Evolutionary conservation across 2,113 vertebrate species (phyloP).

Genomic region (Hippoglossus stenolepis): DNA sequence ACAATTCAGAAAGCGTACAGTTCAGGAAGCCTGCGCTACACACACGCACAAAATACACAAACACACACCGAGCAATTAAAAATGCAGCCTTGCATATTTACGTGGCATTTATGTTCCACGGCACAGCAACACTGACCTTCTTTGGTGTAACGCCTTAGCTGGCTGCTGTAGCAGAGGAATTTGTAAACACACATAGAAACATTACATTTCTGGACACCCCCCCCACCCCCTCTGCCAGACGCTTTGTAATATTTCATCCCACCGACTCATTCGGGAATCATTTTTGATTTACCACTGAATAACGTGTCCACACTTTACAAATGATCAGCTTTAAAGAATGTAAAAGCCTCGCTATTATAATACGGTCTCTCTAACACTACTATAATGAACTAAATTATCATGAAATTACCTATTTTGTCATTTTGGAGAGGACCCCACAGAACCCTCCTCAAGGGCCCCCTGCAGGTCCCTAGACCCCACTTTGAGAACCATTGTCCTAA

Average conservation of each 20-base stretch:
- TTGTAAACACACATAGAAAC: constrained; percentile 1
- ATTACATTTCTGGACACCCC: not conserved
- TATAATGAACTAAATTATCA: constrained; percentile 41
- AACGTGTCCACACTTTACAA: constrained; percentile 19
- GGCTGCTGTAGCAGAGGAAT: constrained; percentile 8
- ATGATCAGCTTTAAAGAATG: constrained; percentile 26
- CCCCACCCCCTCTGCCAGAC: not conserved
- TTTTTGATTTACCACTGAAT: constrained; percentile 16
- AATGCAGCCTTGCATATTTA: constrained; percentile 60
- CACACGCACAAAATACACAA: constrained; percentile 70
- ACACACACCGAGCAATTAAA: constrained; percentile 64
- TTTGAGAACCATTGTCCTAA: constrained; percentile 57
- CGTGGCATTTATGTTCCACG: constrained; percentile 35
- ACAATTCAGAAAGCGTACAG: constrained; percentile 74
- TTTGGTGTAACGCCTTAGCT: constrained; percentile 1
- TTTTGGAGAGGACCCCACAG: constrained; percentile 25
- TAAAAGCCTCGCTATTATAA: constrained; percentile 15
- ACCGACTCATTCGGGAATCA: not conserved
- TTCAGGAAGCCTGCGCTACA: constrained; percentile 48
- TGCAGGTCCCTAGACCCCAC: constrained; percentile 45
- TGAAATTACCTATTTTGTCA: constrained; percentile 52
- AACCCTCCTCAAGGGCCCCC: constrained; percentile 38
- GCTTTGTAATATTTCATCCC: not conserved
- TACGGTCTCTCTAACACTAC: constrained; percentile 12
- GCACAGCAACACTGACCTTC: constrained; percentile 7